These are phyloP conservation scores for Loris lydekkerianus DNA, from an alignment of 2,797 vertebrate species.

Conservation along the genomic window DNA sequence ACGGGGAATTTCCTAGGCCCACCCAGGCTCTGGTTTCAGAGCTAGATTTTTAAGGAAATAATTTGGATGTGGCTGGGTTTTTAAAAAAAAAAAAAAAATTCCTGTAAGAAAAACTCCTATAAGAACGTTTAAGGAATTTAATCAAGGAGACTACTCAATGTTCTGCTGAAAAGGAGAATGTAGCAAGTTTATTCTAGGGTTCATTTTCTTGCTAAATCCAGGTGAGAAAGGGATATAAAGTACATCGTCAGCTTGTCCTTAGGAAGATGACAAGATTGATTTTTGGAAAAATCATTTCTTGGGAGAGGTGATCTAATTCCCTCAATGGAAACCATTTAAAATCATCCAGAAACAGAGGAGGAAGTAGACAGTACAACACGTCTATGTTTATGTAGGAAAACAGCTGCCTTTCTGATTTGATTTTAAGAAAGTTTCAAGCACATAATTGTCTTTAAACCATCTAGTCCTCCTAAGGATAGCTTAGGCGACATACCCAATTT, in stretches of 20 bases:
- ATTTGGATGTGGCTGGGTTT: constrained; percentile 18
- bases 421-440: constrained; percentile 14
- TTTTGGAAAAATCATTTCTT: constrained; percentile 32
- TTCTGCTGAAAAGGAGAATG: constrained; percentile 3
- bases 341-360: neutral
- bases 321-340: constrained; percentile 32
- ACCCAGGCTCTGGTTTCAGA: constrained; percentile 23
- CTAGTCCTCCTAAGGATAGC: neutral
- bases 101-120: neutral
- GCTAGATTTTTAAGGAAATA: neutral
- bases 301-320: constrained; percentile 9
- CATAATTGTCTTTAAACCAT: neutral
- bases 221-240: neutral
- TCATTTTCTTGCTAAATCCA: constrained; percentile 41
- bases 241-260: constrained; percentile 44
- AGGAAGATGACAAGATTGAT: constrained; percentile 43
- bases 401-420: neutral
- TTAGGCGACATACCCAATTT: neutral
- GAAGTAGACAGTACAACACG: neutral
- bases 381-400: neutral
- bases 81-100: neutral
- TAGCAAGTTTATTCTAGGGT: neutral
- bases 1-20: neutral
- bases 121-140: constrained; percentile 7
- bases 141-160: neutral